Evolutionary conservation across 1,140 invertebrate genomes (phyloP), one percentile per base, ranked within the genome.

Genomic region (Heliconius hermathena): DNA sequence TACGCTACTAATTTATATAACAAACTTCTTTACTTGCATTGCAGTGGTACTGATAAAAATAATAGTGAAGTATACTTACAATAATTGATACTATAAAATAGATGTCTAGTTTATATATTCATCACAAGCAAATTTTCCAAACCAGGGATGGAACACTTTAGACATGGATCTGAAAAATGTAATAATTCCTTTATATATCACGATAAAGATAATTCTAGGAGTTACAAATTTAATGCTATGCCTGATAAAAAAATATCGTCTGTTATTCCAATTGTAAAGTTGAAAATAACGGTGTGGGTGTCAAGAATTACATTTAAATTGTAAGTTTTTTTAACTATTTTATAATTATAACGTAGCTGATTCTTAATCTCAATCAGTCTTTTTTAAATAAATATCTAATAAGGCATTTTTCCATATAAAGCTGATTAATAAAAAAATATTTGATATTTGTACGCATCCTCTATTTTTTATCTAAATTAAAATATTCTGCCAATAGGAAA

Each of bases 281-380:
- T 66, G 9, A 66, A 66, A 66, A 66, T 66, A 66, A 66, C 60
- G 9, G 60, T 66, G 60, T 66, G 60, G 60, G 60, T 66, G 60
- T 66, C 60, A 66, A 29, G 60, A 29, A 26, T 66, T 66, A 66
- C 60, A 29, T 66, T 66, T 66, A 66, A 66, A 66, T 66, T 66
- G 60, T 66, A 66, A 46, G 36, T 38, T 73, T 73, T 33, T 46
- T 22, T 26, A 49, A 26, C 5, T 22, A 49, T 73, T 20, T 13
- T 26, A 22, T 18, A 41, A 73, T 73, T 73, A 9, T 52, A 52
- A 52, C 46, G n/a, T 22, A 60, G 54, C n/a, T n/a, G 3, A n/a
- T 66, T 66, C n/a, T 1, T 57, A 22, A 57, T n/a, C n/a, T 9
- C 2, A 57, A 57, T 57, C 8, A 54, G 6, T 5, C 9, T 57